Percentiles rank a stretch among this genome's conserved stretches.
Conservation (phyloP, 1,140 invertebrate genomes). For the Heliconius eleuchia region DNA sequence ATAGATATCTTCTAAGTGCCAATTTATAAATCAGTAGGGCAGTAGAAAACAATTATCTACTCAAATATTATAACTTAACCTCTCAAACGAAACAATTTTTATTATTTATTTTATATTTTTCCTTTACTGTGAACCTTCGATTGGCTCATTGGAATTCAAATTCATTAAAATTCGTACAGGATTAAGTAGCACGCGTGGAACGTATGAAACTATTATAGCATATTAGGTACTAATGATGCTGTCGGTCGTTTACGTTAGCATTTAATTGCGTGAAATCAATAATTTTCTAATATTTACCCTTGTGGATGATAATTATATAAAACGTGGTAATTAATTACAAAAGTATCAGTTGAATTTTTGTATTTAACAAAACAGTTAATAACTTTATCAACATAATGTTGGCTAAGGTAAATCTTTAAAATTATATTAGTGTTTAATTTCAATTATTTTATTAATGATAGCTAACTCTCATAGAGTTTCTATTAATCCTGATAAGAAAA, state of each 20-base stretch:
- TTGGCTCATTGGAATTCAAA: background rate
- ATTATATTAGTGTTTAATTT: background rate
- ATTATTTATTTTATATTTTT: background rate
- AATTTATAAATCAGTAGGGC: background rate
- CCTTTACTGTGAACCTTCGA: background rate
- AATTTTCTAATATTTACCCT: background rate
- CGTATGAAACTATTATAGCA: background rate
- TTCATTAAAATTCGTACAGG: background rate
- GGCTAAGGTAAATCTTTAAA: background rate
- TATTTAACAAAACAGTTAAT: background rate
- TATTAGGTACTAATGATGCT: constrained; percentile 10
- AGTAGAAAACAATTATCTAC: background rate
- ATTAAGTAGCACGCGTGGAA: background rate
- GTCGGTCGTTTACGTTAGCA: background rate
- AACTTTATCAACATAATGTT: background rate
- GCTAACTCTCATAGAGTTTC: too few species aligned
- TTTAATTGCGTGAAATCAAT: background rate
- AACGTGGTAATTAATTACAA: background rate
- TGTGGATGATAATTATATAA: background rate
- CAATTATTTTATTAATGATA: background rate
- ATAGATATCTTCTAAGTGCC: too few species aligned
- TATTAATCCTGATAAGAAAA: too few species aligned
- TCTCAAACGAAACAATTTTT: background rate
- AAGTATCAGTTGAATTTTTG: background rate
- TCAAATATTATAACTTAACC: background rate